These are phyloP conservation scores for Pedionomus torquatus DNA, from an alignment of 2,113 vertebrate genomes.

Conservation along the genomic window DNA sequence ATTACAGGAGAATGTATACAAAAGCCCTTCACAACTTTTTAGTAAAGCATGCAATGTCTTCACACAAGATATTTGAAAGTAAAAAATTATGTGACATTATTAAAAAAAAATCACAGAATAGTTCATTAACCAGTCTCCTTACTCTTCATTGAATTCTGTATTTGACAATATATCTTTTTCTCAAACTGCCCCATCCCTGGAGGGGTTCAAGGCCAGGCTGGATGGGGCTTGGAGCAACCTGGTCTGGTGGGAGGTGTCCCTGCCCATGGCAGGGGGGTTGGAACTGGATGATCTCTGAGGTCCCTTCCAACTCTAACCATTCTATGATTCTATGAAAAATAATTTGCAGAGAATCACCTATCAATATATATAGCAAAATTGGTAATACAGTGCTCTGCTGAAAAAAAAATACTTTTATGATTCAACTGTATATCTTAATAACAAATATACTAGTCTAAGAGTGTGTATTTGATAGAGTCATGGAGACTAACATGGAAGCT, in stretches of 20 bases:
- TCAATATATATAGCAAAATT: not conserved
- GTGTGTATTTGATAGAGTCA: not conserved
- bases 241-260: too few relatives aligned
- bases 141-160: not conserved
- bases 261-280: too few relatives aligned
- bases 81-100: not conserved
- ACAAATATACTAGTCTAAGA: not conserved
- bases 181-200: too few relatives aligned
- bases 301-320: too few relatives aligned
- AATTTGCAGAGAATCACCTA: not conserved
- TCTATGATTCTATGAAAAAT: too few relatives aligned
- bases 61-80: not conserved
- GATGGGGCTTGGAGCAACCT: too few relatives aligned
- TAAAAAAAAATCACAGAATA: not conserved
- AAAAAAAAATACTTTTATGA: not conserved
- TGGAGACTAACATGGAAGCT: not conserved
- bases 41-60: not conserved
- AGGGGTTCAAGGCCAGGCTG: too few relatives aligned
- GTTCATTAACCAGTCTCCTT: not conserved
- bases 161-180: not conserved
- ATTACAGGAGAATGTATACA: not conserved
- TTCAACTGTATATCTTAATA: not conserved
- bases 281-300: too few relatives aligned
- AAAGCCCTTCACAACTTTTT: not conserved
- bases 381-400: not conserved